Conservation (phyloP, 2,113 vertebrate species). For the Mus musculus region GRCm39 chr4:80276001-80276500, state of each 20-base stretch:
- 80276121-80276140: rapidly evolving
- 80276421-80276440: neutral
- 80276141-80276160: neutral
- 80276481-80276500: constrained; percentile 29
- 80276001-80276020: constrained; percentile 5
- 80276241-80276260: neutral
- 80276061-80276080: neutral
- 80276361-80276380: neutral
- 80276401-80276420: neutral
- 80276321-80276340: neutral
- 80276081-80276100: neutral
- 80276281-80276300: neutral
- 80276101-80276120: neutral
- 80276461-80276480: neutral
- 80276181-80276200: neutral
- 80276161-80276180: neutral
- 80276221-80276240: neutral
- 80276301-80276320: neutral
- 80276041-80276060: neutral
- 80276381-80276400: neutral
- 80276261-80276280: neutral
- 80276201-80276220: neutral
- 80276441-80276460: constrained; percentile 6
- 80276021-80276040: neutral
- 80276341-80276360: neutral